Percentiles rank a stretch among this genome's conserved stretches.
phyloP scores from a whole-genome alignment of 2,888 invertebrate genomes.

The Lomographa bimaculata region DNA sequence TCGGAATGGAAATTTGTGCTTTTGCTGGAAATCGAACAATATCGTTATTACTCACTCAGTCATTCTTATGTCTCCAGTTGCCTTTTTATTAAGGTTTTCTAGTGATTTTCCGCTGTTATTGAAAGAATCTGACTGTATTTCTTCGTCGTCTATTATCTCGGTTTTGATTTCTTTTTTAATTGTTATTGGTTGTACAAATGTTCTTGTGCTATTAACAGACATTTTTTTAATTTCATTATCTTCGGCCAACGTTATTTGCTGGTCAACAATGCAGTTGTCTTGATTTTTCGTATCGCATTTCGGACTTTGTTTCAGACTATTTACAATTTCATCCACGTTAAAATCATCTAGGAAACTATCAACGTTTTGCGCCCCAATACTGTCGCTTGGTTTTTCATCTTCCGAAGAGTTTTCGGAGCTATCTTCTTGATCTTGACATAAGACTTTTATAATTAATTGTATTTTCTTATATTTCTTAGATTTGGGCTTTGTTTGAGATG shows the following conservation, averaged over 20 bases:
- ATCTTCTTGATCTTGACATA: constrained; percentile 33
- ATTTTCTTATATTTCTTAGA: constrained; percentile 41
- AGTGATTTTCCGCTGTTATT: not conserved
- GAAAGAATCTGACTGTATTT: too few relatives aligned
- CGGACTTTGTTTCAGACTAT: constrained; percentile 45
- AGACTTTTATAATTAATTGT: constrained; percentile 53
- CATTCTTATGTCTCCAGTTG: not conserved
- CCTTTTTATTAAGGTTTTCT: not conserved
- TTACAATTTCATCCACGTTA: constrained; percentile 63
- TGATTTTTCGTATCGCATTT: constrained; percentile 10
- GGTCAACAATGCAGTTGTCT: too few relatives aligned
- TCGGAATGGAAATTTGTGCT: too few relatives aligned
- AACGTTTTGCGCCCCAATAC: constrained; percentile 25
- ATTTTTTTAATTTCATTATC: constrained; percentile 3
- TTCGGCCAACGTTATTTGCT: too few relatives aligned
- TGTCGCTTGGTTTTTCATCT: constrained; percentile 23
- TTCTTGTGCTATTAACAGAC: not conserved
- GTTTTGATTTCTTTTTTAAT: constrained; percentile 17
- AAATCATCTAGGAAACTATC: constrained; percentile 68
- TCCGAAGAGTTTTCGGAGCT: constrained; percentile 31
- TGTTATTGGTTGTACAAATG: constrained; percentile 14
- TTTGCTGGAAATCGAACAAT: too few relatives aligned
- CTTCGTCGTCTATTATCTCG: not conserved
- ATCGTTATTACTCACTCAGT: too few relatives aligned
- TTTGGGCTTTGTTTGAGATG: constrained; percentile 22